Percentiles rank a stretch among this genome's conserved stretches.
Conservation (phyloP, 2,113 vertebrate species). For the Ploceus nigricollis region DNA sequence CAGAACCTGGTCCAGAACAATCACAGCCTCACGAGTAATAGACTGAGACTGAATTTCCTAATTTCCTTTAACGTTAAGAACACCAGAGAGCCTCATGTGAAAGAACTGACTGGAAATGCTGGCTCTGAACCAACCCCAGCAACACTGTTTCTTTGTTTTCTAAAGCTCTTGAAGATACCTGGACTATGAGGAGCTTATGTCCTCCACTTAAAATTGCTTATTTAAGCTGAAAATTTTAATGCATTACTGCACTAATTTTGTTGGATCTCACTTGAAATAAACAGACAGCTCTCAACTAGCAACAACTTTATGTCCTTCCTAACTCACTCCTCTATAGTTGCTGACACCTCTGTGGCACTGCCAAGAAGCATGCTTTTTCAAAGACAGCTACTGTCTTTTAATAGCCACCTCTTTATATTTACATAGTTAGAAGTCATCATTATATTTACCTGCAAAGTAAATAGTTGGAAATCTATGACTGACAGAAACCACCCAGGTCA, state of each 20-base stretch:
- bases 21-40: not conserved
- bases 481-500: not conserved
- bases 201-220: not conserved
- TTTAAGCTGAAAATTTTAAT: not conserved
- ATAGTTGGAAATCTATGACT: not conserved
- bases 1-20: not conserved
- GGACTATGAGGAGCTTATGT: not conserved
- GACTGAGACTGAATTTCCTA: not conserved
- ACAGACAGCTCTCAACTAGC: not conserved
- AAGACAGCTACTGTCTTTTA: not conserved
- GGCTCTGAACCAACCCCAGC: not conserved
- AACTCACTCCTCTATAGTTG: not conserved
- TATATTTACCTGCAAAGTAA: not conserved
- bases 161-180: not conserved
- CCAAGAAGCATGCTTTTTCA: not conserved
- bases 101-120: not conserved
- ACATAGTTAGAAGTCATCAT: not conserved
- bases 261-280: not conserved
- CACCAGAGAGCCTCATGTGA: not conserved
- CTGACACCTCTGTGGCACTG: not conserved
- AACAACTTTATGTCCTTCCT: not conserved
- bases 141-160: not conserved
- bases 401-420: not conserved
- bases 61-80: not conserved
- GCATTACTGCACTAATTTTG: not conserved